Conservation (phyloP, 2,113 vertebrate genomes). For the Canis aureus region DNA sequence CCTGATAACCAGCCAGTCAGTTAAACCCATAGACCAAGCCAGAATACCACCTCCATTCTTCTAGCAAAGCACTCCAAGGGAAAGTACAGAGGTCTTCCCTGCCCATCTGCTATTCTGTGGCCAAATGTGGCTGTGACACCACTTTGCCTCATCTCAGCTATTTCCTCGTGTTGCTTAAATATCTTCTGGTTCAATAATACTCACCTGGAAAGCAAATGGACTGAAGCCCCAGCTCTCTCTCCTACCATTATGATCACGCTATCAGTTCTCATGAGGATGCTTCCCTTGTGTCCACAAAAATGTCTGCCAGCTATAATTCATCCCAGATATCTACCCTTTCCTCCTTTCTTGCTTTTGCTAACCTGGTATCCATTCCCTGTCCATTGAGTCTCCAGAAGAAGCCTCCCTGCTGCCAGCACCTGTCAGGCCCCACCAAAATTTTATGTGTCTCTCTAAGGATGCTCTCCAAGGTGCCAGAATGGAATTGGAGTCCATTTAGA, state of each 20-base stretch:
- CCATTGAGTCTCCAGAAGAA: background rate
- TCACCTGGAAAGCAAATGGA: slow-evolving; percentile 17
- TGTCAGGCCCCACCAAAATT: background rate
- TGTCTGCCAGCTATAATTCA: background rate
- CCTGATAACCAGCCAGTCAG: background rate
- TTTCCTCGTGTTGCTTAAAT: background rate
- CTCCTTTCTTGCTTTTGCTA: background rate
- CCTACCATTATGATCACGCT: background rate
- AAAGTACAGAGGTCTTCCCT: background rate
- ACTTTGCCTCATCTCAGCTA: background rate
- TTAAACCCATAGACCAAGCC: background rate
- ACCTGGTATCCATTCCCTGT: background rate
- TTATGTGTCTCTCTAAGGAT: background rate
- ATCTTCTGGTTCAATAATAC: background rate
- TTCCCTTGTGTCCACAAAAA: background rate
- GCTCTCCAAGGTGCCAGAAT: background rate
- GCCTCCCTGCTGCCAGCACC: background rate
- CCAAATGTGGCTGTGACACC: background rate
- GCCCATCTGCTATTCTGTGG: background rate
- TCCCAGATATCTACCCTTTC: background rate
- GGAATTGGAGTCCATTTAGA: background rate
- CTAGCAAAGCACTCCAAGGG: background rate
- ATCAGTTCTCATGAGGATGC: background rate
- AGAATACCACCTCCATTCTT: background rate
- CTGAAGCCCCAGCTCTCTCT: background rate